phyloP scores from a whole-genome alignment of 92 coral and sea anemone genomes.

The Zoanthus sociatus region DNA sequence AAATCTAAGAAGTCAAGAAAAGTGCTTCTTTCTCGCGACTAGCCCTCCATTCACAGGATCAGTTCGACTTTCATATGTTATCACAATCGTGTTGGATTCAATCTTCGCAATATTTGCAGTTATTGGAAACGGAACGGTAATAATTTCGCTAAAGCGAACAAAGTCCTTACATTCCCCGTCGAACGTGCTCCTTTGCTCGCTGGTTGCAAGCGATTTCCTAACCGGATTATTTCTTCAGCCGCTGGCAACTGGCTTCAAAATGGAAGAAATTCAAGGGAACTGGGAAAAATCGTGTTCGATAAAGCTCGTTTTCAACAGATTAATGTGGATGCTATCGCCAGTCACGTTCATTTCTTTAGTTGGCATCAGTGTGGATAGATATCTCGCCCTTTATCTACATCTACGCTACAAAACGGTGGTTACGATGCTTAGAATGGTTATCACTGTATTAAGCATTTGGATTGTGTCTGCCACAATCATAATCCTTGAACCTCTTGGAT shows the following conservation, averaged over 20 bases:
- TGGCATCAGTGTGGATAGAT: constrained; percentile 60
- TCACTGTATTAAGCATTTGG: constrained; percentile 37
- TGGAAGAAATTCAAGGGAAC: neutral
- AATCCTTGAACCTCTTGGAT: constrained; percentile 9
- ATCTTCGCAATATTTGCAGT: constrained; percentile 22
- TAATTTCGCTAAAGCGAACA: constrained; percentile 1
- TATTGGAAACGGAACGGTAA: constrained; percentile 16
- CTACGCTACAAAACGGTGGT: constrained; percentile 55
- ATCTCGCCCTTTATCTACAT: constrained; percentile 60
- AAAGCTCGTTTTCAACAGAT: constrained; percentile 10
- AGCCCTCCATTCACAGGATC: constrained; percentile 31
- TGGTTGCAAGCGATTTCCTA: constrained; percentile 25
- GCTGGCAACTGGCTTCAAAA: constrained; percentile 20
- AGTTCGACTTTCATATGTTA: constrained; percentile 1
- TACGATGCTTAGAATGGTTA: constrained; percentile 38
- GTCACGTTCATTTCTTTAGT: constrained; percentile 39
- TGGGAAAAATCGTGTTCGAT: neutral
- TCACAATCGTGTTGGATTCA: constrained; percentile 18
- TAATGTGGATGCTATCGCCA: constrained; percentile 32
- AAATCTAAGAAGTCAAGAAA: neutral
- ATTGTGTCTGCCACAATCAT: constrained; percentile 11
- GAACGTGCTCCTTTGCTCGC: constrained; percentile 15
- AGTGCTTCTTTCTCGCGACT: constrained; percentile 5
- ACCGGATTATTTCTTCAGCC: constrained; percentile 31
- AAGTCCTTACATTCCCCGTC: constrained; percentile 8